Evolutionary conservation across 2,113 vertebrate species (phyloP).

Genomic region (Bostrychus sinensis): DNA sequence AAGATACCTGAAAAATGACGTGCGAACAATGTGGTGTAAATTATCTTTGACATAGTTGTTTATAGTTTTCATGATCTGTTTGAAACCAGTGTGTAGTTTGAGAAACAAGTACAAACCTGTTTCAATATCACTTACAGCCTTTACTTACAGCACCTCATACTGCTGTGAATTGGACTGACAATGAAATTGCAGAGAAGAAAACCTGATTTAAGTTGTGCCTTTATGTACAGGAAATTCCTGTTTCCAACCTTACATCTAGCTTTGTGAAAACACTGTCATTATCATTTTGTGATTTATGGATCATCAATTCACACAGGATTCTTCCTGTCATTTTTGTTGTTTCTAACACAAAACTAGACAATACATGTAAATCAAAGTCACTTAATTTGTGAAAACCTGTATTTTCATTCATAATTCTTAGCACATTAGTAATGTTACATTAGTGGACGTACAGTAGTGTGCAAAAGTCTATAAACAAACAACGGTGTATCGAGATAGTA

Average conservation of each 20-base stretch:
- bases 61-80: constrained; percentile 29
- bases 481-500: too few species aligned
- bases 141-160: constrained; percentile 10
- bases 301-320: constrained; percentile 24
- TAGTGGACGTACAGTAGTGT: too few species aligned
- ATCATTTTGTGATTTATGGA: constrained; percentile 57
- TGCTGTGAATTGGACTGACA: constrained; percentile 40
- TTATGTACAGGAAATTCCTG: constrained; percentile 65
- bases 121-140: constrained; percentile 25
- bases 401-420: background rate
- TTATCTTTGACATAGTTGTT: constrained; percentile 21
- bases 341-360: constrained; percentile 41
- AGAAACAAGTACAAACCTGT: constrained; percentile 52
- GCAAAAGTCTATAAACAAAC: too few species aligned
- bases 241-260: constrained; percentile 22
- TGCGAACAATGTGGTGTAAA: constrained; percentile 2
- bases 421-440: background rate
- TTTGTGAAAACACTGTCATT: constrained; percentile 62
- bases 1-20: constrained; percentile 7
- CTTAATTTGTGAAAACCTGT: constrained; percentile 20
- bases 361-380: constrained; percentile 28
- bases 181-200: constrained; percentile 62
- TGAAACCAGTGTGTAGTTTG: constrained; percentile 20
- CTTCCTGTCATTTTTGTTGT: constrained; percentile 43
- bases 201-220: constrained; percentile 56